These are phyloP conservation scores for Dolichoris vasculosae DNA, from an alignment of 1,140 invertebrate genomes.

Conservation along the genomic window DNA sequence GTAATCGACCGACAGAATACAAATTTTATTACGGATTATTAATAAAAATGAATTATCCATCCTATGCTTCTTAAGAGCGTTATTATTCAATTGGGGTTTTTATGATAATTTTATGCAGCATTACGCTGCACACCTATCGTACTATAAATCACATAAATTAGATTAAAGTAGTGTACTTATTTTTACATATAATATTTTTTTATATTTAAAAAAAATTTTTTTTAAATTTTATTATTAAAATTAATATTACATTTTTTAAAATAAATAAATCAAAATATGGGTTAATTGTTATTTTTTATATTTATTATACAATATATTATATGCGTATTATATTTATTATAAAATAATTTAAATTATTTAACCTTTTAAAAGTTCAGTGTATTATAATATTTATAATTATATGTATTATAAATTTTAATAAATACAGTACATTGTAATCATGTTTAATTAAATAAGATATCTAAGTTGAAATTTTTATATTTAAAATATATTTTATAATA, in stretches of 20 bases:
- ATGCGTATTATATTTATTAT: too few species aligned
- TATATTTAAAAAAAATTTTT: neutral
- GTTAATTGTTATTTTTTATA: too few species aligned
- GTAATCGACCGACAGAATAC: conserved; percentile 13
- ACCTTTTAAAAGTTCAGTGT: too few species aligned
- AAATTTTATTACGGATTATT: conserved; percentile 33
- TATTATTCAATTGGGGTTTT: conserved; percentile 35
- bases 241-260: neutral
- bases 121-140: neutral
- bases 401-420: too few species aligned
- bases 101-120: conserved; percentile 29
- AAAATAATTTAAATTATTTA: too few species aligned
- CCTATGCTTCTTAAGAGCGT: neutral
- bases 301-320: too few species aligned
- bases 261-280: too few species aligned
- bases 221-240: neutral
- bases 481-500: too few species aligned
- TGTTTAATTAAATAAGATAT: too few species aligned
- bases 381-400: too few species aligned
- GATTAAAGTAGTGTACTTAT: neutral
- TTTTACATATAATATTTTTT: neutral
- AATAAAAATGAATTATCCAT: conserved; percentile 16
- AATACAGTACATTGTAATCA: too few species aligned
- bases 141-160: conserved; percentile 18
- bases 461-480: too few species aligned